Base-by-base conservation (phyloP, 2,113 vertebrate species). In the Thinocorus orbignyianus region DNA sequence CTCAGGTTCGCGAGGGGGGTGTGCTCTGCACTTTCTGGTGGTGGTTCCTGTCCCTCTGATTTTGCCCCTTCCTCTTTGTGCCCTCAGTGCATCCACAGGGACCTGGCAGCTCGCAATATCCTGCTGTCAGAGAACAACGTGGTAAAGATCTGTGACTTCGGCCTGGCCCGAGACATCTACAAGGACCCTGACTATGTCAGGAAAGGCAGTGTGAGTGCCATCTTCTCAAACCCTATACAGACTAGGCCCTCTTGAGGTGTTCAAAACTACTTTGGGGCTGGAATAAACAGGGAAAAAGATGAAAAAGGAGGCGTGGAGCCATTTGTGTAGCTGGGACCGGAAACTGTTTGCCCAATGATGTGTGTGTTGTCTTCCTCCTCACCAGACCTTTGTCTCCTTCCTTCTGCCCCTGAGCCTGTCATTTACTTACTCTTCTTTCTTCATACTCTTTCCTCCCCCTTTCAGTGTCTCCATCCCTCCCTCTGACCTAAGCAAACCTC, bases 91-190 rank as follows among this genome's bases (percentile, higher is more conserved):
- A 99, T 99, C 97, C 99, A 99, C 94, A 98, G 99, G 97, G 99
- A 99, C 95, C 95, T 99, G 98, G 99, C 99, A 0, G 99, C 99
- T n/a, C 98, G 99, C 69, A 99, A 99, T 97, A 99, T 99, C 97
- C 98, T 99, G 81, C 98, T 99, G 93, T 99, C 99, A 31, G 99
- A 99, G 96, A 99, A 98, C 88, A 99, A 99, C 3, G 98, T 99
- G 54, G 99, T 99, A 91, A 99, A 99, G 98, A 99, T 99, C 98
- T 99, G 99, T 66, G 99, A 99, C 97, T 99, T 99, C 0, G 99
- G 99, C 77, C 98, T 99, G 93, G 99, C 99, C 65, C 98, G 99
- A 57, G 99, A 99, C 97, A 99, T 99, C 98, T 99, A 99, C 98
- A 99, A 99, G 97, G 99, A 99, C 94, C 99, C 99, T 0, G 99